A percentile compares a stretch with the other conserved stretches of the same genome.
Conservation (phyloP, 2,888 invertebrate species). For the Pheosia tremula region DNA sequence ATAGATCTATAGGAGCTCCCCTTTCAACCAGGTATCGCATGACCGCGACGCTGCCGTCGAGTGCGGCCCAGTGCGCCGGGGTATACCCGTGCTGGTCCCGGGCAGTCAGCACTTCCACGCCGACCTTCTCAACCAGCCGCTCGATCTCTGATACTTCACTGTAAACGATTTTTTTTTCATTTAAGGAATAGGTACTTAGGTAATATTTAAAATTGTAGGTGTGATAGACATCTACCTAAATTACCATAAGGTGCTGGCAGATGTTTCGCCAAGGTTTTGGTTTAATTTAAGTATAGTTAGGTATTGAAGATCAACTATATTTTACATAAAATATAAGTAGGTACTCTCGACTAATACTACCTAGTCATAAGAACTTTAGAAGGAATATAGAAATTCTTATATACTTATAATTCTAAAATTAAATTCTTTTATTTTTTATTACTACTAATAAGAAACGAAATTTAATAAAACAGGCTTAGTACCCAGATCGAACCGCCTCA, state of each 20-base stretch:
- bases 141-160: slow-evolving; percentile 94
- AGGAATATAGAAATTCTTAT: too few species aligned
- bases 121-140: slow-evolving; percentile 91
- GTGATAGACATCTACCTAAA: too few species aligned
- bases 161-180: slow-evolving; percentile 10
- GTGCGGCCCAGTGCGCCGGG: slow-evolving; percentile 95
- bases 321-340: too few species aligned
- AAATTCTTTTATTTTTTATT: too few species aligned
- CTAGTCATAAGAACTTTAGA: too few species aligned
- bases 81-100: slow-evolving; percentile 97
- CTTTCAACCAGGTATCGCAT: slow-evolving; percentile 94
- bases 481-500: slow-evolving; percentile 94
- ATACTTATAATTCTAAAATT: too few species aligned
- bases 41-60: slow-evolving; percentile 95
- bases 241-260: too few species aligned
- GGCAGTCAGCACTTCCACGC: slow-evolving; percentile 89
- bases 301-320: too few species aligned
- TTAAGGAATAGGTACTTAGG: background rate
- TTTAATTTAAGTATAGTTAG: too few species aligned
- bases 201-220: background rate
- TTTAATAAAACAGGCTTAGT: slow-evolving; percentile 27
- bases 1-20: slow-evolving; percentile 92
- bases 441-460: too few species aligned
- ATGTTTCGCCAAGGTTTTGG: too few species aligned
- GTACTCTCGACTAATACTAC: too few species aligned